phyloP scores from a whole-genome alignment of 2,113 vertebrate species.

The Paramisgurnus dabryanus region DNA sequence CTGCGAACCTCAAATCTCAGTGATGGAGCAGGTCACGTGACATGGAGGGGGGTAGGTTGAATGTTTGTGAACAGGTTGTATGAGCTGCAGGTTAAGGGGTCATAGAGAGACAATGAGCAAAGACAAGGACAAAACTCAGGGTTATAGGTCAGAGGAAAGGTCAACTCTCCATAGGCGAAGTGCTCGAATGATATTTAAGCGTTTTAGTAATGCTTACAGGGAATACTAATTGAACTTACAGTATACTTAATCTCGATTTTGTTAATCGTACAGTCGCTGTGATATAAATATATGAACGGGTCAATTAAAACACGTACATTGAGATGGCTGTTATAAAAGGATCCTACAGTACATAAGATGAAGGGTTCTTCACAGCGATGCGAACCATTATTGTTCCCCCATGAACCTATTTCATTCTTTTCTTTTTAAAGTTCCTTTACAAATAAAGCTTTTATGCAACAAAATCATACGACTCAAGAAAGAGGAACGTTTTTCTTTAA shows the following conservation, averaged over 20 bases:
- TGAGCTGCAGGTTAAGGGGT: conserved; percentile 30
- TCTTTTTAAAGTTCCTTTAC: too few relatives aligned
- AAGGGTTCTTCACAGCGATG: too few relatives aligned
- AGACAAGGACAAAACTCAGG: conserved; percentile 21
- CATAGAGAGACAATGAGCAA: conserved; percentile 30
- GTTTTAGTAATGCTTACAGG: background rate
- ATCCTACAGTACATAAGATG: too few relatives aligned
- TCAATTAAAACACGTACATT: too few relatives aligned
- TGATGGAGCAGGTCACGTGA: conserved; percentile 28
- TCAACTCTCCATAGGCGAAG: conserved; percentile 2
- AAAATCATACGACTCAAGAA: too few relatives aligned
- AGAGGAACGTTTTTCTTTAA: too few relatives aligned
- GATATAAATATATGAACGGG: too few relatives aligned
- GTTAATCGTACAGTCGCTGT: too few relatives aligned
- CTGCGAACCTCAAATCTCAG: conserved; percentile 14
- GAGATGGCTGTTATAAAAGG: too few relatives aligned
- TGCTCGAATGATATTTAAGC: conserved; percentile 11
- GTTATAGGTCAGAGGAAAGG: conserved; percentile 29
- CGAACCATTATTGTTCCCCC: too few relatives aligned
- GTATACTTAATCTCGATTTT: background rate
- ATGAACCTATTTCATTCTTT: too few relatives aligned
- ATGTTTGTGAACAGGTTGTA: conserved; percentile 29
- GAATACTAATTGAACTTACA: background rate
- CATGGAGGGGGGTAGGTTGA: background rate
- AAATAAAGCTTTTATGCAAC: too few relatives aligned